Conservation (phyloP, 2,888 invertebrate species). For the Acleris literana region DNA sequence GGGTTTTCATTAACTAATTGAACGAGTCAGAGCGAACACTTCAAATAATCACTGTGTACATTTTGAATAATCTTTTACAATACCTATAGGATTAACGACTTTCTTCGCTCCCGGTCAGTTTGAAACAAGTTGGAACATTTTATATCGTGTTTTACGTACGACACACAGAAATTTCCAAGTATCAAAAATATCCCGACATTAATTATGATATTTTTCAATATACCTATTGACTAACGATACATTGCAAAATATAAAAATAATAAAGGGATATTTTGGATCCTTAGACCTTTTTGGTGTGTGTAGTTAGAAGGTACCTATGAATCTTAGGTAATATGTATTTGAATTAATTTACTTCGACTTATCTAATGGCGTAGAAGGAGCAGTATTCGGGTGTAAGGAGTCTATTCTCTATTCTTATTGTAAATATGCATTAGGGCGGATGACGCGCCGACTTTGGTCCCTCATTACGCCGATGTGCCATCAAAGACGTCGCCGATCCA, state of each 20-base stretch:
- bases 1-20: constrained; percentile 53
- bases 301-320: constrained; percentile 39
- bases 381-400: constrained; percentile 49
- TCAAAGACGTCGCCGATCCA: constrained; percentile 73
- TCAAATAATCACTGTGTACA: constrained; percentile 41
- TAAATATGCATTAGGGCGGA: constrained; percentile 74
- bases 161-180: too few species aligned
- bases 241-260: too few species aligned
- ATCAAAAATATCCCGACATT: too few species aligned
- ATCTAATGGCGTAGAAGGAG: constrained; percentile 60
- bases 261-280: too few species aligned
- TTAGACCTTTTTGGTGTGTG: too few species aligned
- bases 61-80: constrained; percentile 35
- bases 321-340: constrained; percentile 13
- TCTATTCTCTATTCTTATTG: constrained; percentile 58
- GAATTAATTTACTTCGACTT: constrained; percentile 46
- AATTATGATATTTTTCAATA: too few species aligned
- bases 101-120: constrained; percentile 10
- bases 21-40: constrained; percentile 45
- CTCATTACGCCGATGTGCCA: constrained; percentile 72
- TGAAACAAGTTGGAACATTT: neutral
- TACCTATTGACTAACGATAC: too few species aligned
- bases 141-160: neutral
- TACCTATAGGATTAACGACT: constrained; percentile 6
- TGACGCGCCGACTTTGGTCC: constrained; percentile 59